phyloP scores from a whole-genome alignment of 2,797 vertebrate species.

The Vespertilio murinus region DNA sequence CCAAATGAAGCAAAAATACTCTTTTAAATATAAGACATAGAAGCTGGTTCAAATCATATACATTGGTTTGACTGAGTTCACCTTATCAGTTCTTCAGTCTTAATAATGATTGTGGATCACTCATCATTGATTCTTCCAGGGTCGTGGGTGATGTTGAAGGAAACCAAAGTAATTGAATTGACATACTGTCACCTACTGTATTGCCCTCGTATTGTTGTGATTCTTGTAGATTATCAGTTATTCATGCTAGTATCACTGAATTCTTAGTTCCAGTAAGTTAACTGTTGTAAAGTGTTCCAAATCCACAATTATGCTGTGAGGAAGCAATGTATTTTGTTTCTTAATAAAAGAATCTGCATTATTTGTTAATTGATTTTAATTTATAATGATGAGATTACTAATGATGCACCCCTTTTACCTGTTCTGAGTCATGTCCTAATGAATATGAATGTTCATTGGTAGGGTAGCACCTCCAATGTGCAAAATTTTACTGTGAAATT shows the following conservation, averaged over 20 bases:
- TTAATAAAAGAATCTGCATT: not conserved
- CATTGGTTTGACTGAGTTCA: not conserved
- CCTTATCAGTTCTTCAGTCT: not conserved
- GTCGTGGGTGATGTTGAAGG: not conserved
- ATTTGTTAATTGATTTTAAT: constrained; percentile 17
- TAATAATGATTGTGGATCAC: not conserved
- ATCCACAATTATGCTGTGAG: not conserved
- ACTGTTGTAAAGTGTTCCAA: not conserved
- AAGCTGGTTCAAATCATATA: not conserved
- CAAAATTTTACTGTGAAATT: constrained; percentile 58
- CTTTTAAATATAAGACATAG: not conserved
- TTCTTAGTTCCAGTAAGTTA: not conserved
- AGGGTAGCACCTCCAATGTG: constrained; percentile 41
- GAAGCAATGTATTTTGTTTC: not conserved
- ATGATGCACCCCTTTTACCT: not conserved
- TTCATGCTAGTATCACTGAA: not conserved
- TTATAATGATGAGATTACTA: not conserved
- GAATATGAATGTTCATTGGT: not conserved
- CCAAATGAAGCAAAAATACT: not conserved
- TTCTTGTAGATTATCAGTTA: not conserved
- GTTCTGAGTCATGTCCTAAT: not conserved
- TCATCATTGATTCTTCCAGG: not conserved
- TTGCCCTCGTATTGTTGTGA: not conserved
- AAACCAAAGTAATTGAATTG: not conserved
- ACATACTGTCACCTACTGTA: not conserved